These are phyloP conservation scores for Syngnathoides biaculeatus DNA, from an alignment of 2,113 vertebrate species.

Conservation along the genomic window DNA sequence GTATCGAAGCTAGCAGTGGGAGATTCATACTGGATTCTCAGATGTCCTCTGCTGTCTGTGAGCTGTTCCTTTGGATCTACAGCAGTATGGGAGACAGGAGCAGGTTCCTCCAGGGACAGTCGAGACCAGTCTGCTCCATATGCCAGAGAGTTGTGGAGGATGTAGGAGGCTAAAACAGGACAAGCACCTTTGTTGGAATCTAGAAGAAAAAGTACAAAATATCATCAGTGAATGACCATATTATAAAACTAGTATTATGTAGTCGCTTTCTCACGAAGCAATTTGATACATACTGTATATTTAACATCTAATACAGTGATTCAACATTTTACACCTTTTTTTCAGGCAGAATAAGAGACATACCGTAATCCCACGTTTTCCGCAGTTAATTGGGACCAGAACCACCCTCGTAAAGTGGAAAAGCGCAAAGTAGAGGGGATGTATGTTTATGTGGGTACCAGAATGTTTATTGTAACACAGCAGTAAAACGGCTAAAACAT, in stretches of 20 bases:
- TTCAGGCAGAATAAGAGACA: too few species aligned
- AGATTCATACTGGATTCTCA: constrained; percentile 77
- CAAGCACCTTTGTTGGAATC: constrained; percentile 70
- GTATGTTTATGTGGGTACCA: too few species aligned
- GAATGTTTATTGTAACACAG: too few species aligned
- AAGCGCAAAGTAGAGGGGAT: too few species aligned
- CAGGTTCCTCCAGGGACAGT: constrained; percentile 57
- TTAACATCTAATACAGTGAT: too few species aligned
- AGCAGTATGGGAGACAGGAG: constrained; percentile 29
- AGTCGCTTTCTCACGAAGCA: not conserved
- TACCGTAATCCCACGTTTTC: too few species aligned
- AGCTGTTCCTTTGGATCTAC: constrained; percentile 27
- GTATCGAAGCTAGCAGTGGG: constrained; percentile 79
- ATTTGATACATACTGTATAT: not conserved
- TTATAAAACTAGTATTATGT: too few species aligned
- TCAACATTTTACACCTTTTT: too few species aligned
- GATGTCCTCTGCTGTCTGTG: constrained; percentile 49
- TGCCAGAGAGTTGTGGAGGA: constrained; percentile 83
- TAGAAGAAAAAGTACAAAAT: constrained; percentile 34
- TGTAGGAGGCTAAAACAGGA: constrained; percentile 76
- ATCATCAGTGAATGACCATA: not conserved
- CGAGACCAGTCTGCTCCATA: constrained; percentile 93
- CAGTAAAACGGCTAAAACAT: too few species aligned
- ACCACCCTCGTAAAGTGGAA: too few species aligned
- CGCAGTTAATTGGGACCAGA: too few species aligned